Conservation (phyloP, 2,113 vertebrate species). For the Cairina moschata region DNA sequence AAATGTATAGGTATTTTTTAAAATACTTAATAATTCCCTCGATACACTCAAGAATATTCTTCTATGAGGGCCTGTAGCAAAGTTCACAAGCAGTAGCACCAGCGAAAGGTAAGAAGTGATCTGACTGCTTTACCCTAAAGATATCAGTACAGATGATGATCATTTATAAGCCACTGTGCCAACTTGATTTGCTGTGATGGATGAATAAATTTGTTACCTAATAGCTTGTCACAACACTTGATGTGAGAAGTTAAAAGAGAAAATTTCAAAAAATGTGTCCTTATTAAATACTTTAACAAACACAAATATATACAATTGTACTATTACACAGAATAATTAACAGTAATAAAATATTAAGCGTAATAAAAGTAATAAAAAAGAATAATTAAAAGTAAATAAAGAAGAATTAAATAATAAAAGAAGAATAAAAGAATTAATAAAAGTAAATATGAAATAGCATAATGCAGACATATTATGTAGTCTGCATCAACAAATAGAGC, state of each 20-base stretch:
- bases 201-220: conserved; percentile 48
- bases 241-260: conserved; percentile 45
- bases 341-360: too few relatives aligned
- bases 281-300: background rate
- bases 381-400: too few relatives aligned
- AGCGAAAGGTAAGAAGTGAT: background rate
- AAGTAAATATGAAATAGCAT: conserved; percentile 11
- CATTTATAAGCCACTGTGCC: background rate
- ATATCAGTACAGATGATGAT: conserved; percentile 26
- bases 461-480: background rate
- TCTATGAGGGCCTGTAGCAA: background rate
- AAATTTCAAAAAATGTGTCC: conserved; percentile 33
- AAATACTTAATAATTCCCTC: background rate
- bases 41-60: background rate
- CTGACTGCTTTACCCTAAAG: conserved; percentile 46
- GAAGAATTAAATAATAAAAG: too few relatives aligned
- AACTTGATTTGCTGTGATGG: conserved; percentile 44
- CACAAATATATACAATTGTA: background rate
- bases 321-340: background rate
- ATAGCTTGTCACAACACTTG: conserved; percentile 24
- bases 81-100: background rate
- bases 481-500: background rate
- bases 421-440: background rate
- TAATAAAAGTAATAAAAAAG: too few relatives aligned
- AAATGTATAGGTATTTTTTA: too few relatives aligned